Evolutionary conservation across 35 echinoderm and acorn worm genomes (phyloP).

Genomic region (Anneissia japonica): DNA sequence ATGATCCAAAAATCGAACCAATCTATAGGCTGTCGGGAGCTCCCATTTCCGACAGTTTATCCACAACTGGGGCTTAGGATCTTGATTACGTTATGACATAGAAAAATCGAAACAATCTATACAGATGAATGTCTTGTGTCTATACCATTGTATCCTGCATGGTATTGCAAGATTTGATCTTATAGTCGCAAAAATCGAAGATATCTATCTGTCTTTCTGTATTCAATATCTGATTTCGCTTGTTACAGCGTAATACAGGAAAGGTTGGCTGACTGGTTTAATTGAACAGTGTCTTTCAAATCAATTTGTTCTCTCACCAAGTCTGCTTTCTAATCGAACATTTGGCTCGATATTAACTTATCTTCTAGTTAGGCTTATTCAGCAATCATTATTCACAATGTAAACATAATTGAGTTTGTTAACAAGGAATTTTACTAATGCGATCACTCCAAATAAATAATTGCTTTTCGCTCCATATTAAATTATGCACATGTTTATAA

Average conservation of each 20-base stretch:
- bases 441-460: too few relatives aligned
- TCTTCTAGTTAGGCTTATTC: not conserved
- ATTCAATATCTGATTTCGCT: not conserved
- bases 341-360: not conserved
- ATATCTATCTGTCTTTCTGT: not conserved
- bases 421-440: too few relatives aligned
- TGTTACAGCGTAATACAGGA: not conserved
- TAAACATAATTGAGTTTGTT: not conserved
- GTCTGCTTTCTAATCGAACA: not conserved
- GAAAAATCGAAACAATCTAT: not conserved
- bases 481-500: too few relatives aligned
- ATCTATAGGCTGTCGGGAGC: not conserved
- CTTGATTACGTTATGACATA: not conserved
- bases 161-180: not conserved
- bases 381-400: not conserved
- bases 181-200: not conserved
- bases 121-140: not conserved
- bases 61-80: not conserved
- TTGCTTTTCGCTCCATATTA: too few relatives aligned
- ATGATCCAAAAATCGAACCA: constrained; percentile 1
- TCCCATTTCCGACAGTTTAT: not conserved
- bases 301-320: not conserved
- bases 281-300: not conserved
- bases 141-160: not conserved
- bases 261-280: not conserved